These are phyloP conservation scores for Hybos culiciformis DNA, from an alignment of 2,888 invertebrate genomes.

Conservation along the genomic window DNA sequence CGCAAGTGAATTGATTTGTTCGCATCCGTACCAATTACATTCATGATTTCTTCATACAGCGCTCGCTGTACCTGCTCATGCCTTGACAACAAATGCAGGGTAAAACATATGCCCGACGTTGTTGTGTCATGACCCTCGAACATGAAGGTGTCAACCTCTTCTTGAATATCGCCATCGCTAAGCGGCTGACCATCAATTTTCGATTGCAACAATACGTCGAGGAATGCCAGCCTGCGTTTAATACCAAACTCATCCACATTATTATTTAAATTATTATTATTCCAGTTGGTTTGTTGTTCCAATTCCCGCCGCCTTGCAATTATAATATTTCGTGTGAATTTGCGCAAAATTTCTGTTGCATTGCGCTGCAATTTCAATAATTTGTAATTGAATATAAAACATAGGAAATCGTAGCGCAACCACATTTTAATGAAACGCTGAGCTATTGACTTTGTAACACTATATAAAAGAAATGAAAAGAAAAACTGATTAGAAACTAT, in stretches of 20 bases:
- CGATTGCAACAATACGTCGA: constrained; percentile 16
- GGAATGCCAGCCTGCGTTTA: constrained; percentile 16
- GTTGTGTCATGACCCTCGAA: constrained; percentile 37
- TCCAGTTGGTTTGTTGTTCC: too few species aligned
- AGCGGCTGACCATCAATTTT: constrained; percentile 14
- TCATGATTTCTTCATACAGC: constrained; percentile 23
- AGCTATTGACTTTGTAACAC: constrained; percentile 23
- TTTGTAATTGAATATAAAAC: constrained; percentile 17
- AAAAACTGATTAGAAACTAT: constrained; percentile 1
- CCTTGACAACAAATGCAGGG: constrained; percentile 24
- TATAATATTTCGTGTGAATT: constrained; percentile 41
- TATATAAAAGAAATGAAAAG: constrained; percentile 15
- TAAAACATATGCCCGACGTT: constrained; percentile 26
- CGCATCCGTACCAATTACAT: constrained; percentile 22
- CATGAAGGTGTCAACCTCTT: constrained; percentile 19
- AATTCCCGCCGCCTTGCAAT: constrained; percentile 24
- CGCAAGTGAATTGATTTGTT: constrained; percentile 16
- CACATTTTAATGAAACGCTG: constrained; percentile 23
- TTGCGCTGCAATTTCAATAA: constrained; percentile 30
- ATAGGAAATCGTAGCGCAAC: constrained; percentile 18
- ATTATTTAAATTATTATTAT: too few species aligned
- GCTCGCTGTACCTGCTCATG: constrained; percentile 24
- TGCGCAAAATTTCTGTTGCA: constrained; percentile 36
- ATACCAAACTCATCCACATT: constrained; percentile 8
- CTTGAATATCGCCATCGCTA: constrained; percentile 16